A percentile compares a stretch with the other conserved stretches of the same genome.
phyloP scores from a whole-genome alignment of 2,888 invertebrate genomes.

The Catocala fraxini region DNA sequence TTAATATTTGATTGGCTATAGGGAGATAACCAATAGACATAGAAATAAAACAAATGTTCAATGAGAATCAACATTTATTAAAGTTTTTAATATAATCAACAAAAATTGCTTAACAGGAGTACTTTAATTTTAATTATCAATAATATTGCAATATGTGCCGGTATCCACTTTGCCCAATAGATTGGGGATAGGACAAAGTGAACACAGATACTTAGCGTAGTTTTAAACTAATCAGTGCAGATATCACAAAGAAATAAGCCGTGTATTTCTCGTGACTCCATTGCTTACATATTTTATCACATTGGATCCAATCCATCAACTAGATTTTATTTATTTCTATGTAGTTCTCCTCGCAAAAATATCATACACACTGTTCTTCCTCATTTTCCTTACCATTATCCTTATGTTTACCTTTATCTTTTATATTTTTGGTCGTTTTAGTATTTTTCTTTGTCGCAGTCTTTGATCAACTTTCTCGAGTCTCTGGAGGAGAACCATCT shows the following conservation, averaged over 20 bases:
- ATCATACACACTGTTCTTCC: no score
- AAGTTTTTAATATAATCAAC: slow-evolving; percentile 6
- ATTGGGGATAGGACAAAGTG: background rate
- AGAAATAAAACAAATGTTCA: background rate
- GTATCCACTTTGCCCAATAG: no score
- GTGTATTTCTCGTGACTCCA: no score
- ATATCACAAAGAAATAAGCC: no score
- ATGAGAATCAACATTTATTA: slow-evolving; percentile 1
- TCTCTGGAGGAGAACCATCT: no score
- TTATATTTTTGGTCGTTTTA: background rate
- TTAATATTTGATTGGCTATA: background rate
- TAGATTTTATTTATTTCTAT: no score
- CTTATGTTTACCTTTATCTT: background rate
- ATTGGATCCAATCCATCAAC: no score
- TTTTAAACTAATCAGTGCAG: no score
- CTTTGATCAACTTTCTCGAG: background rate
- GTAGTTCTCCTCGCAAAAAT: no score
- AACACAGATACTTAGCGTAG: background rate
- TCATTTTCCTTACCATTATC: background rate
- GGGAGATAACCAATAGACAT: background rate
- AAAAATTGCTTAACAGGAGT: background rate
- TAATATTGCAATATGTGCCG: no score
- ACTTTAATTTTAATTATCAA: background rate
- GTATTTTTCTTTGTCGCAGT: background rate
- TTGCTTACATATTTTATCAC: no score